Evolutionary conservation across 1,140 invertebrate genomes (phyloP).

Genomic region (Eueides isabella): DNA sequence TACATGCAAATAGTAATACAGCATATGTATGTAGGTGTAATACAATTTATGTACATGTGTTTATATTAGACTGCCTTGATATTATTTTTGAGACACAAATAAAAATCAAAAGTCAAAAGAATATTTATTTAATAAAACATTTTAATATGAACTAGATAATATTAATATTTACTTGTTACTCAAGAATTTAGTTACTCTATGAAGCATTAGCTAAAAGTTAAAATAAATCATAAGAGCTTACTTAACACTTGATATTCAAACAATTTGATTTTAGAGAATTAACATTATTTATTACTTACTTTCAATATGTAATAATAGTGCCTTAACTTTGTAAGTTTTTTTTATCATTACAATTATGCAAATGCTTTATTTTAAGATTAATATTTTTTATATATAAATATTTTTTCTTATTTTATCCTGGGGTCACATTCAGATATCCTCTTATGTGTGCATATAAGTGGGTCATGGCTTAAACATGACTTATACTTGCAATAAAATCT

Average conservation of each 20-base stretch:
- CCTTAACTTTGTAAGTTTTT: background rate
- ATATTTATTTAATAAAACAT: too few relatives aligned
- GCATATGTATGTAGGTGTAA: too few relatives aligned
- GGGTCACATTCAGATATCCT: background rate
- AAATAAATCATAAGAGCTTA: background rate
- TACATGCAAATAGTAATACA: too few relatives aligned
- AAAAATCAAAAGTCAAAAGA: too few relatives aligned
- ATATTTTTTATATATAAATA: background rate
- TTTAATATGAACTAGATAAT: too few relatives aligned
- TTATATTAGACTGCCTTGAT: too few relatives aligned
- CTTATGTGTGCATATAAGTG: background rate
- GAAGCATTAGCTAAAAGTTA: background rate
- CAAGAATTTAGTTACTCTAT: background rate
- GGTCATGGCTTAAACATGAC: constrained; percentile 24
- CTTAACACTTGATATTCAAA: background rate
- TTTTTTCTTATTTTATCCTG: constrained; percentile 18
- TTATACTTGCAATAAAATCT: constrained; percentile 29
- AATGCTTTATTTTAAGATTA: background rate
- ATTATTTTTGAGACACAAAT: too few relatives aligned
- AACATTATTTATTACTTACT: background rate
- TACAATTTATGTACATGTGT: too few relatives aligned
- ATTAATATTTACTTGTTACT: too few relatives aligned
- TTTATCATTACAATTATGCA: background rate
- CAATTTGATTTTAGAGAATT: background rate
- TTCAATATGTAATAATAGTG: background rate